Conservation (phyloP, 1,140 invertebrate genomes). For the Mercenaria mercenaria region DNA sequence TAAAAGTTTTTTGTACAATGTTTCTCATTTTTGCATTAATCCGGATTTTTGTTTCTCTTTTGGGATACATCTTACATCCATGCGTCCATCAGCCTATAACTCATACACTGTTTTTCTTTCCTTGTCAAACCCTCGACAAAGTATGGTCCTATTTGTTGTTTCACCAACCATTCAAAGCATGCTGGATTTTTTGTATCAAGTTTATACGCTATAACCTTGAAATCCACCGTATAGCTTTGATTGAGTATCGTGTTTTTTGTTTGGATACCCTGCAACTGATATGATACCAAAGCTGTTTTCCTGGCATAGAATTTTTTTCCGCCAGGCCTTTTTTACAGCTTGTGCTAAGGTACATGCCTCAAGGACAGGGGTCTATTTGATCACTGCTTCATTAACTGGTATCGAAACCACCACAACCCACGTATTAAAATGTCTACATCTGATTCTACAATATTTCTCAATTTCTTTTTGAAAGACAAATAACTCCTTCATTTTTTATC, state of each 20-base stretch:
- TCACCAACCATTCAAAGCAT: constrained; percentile 25
- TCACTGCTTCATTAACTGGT: constrained; percentile 28
- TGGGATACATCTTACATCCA: constrained; percentile 18
- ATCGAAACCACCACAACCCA: constrained; percentile 57
- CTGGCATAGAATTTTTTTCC: constrained; percentile 16
- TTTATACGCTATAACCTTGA: neutral
- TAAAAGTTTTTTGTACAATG: neutral
- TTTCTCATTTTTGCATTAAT: neutral
- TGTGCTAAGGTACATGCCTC: neutral
- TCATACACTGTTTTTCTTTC: constrained; percentile 8
- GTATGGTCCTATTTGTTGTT: neutral
- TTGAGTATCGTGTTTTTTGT: neutral
- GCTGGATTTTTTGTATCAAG: neutral
- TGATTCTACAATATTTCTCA: constrained; percentile 49
- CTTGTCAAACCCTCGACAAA: constrained; percentile 8
- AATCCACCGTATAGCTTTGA: constrained; percentile 14
- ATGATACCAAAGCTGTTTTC: neutral
- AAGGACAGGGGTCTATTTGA: neutral
- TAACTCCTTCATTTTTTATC: constrained; percentile 32
- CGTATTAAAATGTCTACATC: constrained; percentile 64
- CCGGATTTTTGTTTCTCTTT: neutral
- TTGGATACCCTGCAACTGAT: neutral
- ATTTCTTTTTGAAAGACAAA: constrained; percentile 66
- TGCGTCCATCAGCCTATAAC: neutral
- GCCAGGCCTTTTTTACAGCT: neutral